Evolutionary conservation across 1,140 invertebrate species (phyloP).

Genomic region (Drosophila mojavensis): DNA sequence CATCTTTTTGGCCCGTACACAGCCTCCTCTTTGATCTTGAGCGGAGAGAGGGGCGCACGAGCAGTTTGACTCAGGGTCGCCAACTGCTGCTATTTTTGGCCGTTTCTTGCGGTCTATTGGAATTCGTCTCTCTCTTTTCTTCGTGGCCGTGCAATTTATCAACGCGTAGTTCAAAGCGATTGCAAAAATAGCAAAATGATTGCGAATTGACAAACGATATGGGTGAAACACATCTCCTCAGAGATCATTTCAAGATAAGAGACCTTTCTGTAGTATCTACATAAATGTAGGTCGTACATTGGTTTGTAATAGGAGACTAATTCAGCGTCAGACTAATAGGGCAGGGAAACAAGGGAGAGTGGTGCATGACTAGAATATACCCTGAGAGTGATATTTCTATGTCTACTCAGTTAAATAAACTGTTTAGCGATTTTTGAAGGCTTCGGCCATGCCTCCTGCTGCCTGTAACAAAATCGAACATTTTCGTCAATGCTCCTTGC

Average conservation of each 20-base stretch:
- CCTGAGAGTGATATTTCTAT: too few relatives aligned
- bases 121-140: slow-evolving; percentile 2
- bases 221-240: not conserved
- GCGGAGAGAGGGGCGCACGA: not conserved
- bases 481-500: too few relatives aligned
- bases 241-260: not conserved
- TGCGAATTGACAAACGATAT: slow-evolving; percentile 28
- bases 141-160: slow-evolving; percentile 36
- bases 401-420: too few relatives aligned
- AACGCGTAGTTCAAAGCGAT: slow-evolving; percentile 59
- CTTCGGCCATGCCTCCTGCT: too few relatives aligned
- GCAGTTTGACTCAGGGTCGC: not conserved
- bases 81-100: slow-evolving; percentile 36
- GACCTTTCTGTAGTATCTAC: not conserved
- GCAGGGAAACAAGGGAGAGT: too few relatives aligned
- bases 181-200: slow-evolving; percentile 52
- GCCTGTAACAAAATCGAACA: too few relatives aligned
- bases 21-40: slow-evolving; percentile 31
- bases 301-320: too few relatives aligned
- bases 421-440: too few relatives aligned
- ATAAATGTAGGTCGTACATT: not conserved
- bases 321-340: too few relatives aligned
- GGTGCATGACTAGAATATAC: too few relatives aligned
- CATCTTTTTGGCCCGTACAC: slow-evolving; percentile 7
- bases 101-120: slow-evolving; percentile 31